These are phyloP conservation scores for Diarsia brunnea DNA, from an alignment of 2,888 invertebrate species.

Conservation along the genomic window DNA sequence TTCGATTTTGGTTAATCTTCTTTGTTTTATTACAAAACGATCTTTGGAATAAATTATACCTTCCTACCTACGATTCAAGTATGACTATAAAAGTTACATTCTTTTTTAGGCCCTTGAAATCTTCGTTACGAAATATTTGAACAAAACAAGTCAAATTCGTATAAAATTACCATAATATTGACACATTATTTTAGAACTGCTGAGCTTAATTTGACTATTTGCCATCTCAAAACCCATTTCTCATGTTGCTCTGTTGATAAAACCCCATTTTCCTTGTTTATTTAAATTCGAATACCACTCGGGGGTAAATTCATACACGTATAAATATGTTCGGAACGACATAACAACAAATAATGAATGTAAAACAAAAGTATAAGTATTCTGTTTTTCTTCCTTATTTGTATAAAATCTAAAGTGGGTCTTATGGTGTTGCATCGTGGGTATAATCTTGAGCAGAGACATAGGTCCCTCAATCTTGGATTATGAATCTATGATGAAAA, in stretches of 20 bases:
- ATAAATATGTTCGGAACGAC: conserved; percentile 10
- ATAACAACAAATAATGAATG: conserved; percentile 25
- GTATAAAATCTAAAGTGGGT: conserved; percentile 36
- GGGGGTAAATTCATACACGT: conserved; percentile 6
- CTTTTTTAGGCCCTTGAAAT: background rate
- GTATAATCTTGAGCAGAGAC: conserved; percentile 14
- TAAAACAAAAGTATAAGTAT: conserved; percentile 37
- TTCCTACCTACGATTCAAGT: too few species aligned
- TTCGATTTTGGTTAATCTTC: conserved; percentile 1
- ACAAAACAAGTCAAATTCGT: background rate
- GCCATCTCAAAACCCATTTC: conserved; percentile 2
- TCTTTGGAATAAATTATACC: background rate
- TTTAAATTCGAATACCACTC: conserved; percentile 16
- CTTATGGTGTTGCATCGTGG: conserved; percentile 28
- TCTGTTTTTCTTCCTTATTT: conserved; percentile 35
- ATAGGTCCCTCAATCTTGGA: background rate
- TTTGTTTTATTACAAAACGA: background rate
- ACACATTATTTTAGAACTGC: background rate
- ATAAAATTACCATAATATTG: conserved; percentile 14
- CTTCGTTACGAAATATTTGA: background rate
- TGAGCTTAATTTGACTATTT: background rate
- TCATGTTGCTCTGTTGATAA: background rate
- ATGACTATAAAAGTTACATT: too few species aligned
- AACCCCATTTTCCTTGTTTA: background rate
- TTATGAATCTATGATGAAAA: background rate